Percentiles rank a stretch among this genome's conserved stretches.
phyloP scores from a whole-genome alignment of 2,888 invertebrate species.

The Rutpela maculata region DNA sequence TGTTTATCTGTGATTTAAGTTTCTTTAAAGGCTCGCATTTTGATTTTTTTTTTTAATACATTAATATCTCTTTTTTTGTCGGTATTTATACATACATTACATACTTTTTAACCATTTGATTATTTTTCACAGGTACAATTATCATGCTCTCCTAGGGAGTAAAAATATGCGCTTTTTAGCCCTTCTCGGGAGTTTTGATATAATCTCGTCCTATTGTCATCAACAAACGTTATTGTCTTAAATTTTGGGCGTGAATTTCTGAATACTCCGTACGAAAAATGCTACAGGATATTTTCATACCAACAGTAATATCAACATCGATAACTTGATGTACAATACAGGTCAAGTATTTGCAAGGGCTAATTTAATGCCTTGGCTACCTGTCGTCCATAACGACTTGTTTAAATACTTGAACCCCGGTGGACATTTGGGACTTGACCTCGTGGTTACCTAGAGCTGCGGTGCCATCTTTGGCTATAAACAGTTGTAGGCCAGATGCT shows the following conservation, averaged over 20 bases:
- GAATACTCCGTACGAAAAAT: constrained; percentile 35
- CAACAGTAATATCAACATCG: constrained; percentile 54
- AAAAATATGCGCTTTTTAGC: background rate
- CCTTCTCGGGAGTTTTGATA: background rate
- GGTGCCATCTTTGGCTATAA: constrained; percentile 92
- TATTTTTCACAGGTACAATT: background rate
- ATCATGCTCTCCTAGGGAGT: background rate
- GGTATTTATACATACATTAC: background rate
- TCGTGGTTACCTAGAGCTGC: constrained; percentile 91
- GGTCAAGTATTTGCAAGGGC: background rate
- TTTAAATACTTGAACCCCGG: constrained; percentile 81
- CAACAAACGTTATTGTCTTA: constrained; percentile 20
- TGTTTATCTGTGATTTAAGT: too few species aligned
- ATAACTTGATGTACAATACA: constrained; percentile 32
- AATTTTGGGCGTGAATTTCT: constrained; percentile 14
- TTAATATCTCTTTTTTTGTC: background rate
- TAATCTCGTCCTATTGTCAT: constrained; percentile 18
- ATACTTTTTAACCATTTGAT: background rate
- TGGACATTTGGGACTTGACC: constrained; percentile 85
- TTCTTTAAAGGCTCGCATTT: background rate
- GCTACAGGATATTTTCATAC: constrained; percentile 53
- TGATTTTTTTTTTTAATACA: background rate
- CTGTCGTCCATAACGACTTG: constrained; percentile 87
- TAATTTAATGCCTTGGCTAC: constrained; percentile 72
- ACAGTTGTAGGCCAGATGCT: constrained; percentile 93